Percentiles rank a stretch among this genome's conserved stretches.
phyloP scores from a whole-genome alignment of 2,113 vertebrate species.

The Mandrillus leucophaeus region DNA sequence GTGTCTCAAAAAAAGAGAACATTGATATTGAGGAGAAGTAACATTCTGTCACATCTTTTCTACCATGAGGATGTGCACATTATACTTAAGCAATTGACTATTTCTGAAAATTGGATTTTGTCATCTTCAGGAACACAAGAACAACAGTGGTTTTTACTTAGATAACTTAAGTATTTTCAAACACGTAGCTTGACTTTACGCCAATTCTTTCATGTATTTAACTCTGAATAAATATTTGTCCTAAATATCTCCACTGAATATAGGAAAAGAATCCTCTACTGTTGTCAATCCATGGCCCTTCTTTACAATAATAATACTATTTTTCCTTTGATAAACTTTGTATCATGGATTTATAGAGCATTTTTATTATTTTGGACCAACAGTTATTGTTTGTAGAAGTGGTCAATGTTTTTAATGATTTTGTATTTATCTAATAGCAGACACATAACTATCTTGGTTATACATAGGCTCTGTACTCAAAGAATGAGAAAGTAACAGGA shows the following conservation, averaged over 20 bases:
- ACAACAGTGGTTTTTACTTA: not conserved
- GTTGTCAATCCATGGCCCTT: not conserved
- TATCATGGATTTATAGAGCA: not conserved
- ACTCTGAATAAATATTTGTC: not conserved
- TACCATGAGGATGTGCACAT: not conserved
- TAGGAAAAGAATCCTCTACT: not conserved
- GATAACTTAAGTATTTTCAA: not conserved
- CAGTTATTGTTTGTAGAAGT: not conserved
- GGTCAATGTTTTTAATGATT: not conserved
- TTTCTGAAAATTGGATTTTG: conserved; percentile 29
- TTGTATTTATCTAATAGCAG: not conserved
- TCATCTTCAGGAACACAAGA: not conserved
- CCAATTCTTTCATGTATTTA: not conserved
- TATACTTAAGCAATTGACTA: not conserved
- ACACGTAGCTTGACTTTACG: not conserved
- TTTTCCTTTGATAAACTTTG: not conserved
- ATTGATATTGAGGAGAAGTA: not conserved
- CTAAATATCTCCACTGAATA: not conserved
- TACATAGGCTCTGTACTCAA: not conserved
- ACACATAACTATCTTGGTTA: not conserved
- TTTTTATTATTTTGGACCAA: conserved; percentile 15
- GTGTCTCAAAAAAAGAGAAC: not conserved
- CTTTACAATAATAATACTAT: not conserved
- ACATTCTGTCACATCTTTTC: not conserved
- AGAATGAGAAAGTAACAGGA: not conserved